Percentiles rank a stretch among this genome's conserved stretches.
Evolutionary conservation across 2,113 vertebrate species (phyloP).

Genomic region (Dromiciops gliroides): DNA sequence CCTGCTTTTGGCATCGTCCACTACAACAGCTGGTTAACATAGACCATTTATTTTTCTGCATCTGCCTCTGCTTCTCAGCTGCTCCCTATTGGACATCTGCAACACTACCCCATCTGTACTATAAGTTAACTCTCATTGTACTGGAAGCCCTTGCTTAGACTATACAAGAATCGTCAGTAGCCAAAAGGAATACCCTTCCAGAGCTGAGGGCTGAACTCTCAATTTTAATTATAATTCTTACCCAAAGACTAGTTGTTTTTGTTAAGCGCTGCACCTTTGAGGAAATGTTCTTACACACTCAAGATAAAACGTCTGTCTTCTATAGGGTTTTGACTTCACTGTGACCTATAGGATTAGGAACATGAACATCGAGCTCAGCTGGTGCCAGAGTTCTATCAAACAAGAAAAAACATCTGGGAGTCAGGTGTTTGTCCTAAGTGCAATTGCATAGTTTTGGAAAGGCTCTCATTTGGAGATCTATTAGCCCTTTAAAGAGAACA

Average conservation of each 20-base stretch:
- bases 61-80: neutral
- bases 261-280: conserved; percentile 22
- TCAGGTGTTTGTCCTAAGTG: conserved; percentile 66
- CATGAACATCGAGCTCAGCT: conserved; percentile 58
- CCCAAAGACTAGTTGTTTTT: conserved; percentile 55
- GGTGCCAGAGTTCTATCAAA: conserved; percentile 71
- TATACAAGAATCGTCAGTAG: neutral
- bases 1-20: neutral
- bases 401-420: conserved; percentile 68
- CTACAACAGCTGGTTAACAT: neutral
- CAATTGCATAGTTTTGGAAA: conserved; percentile 68
- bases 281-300: conserved; percentile 22
- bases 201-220: conserved; percentile 35
- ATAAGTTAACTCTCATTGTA: neutral
- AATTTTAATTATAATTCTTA: conserved; percentile 68
- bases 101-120: neutral
- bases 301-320: conserved; percentile 39
- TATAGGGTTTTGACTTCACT: conserved; percentile 49
- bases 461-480: conserved; percentile 66
- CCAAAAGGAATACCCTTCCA: conserved; percentile 33
- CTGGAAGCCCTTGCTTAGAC: neutral
- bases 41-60: neutral
- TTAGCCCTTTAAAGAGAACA: conserved; percentile 63
- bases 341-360: conserved; percentile 56
- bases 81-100: neutral